phyloP scores from a whole-genome alignment of 2,888 invertebrate genomes.

The Xanthorhoe spadicearia region DNA sequence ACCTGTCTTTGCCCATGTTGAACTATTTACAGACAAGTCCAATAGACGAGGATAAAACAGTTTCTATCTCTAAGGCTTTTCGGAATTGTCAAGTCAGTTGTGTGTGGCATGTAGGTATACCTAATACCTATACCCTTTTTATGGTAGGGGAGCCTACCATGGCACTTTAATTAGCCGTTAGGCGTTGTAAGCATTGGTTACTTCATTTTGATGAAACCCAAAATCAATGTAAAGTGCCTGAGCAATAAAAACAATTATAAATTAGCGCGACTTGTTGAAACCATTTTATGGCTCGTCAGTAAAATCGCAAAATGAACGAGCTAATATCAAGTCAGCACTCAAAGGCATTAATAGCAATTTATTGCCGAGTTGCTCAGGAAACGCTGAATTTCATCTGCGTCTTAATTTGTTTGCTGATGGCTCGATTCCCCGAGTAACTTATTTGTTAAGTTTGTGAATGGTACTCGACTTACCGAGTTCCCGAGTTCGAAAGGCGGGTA shows the following conservation, averaged over 20 bases:
- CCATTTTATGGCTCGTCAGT: constrained; percentile 12
- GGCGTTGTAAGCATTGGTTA: too few relatives aligned
- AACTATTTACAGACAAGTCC: neutral
- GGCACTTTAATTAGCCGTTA: too few relatives aligned
- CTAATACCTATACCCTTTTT: too few relatives aligned
- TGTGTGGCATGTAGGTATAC: too few relatives aligned
- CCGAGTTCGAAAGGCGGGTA: constrained; percentile 13
- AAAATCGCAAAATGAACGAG: constrained; percentile 24
- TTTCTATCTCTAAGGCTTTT: neutral
- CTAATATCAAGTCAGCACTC: constrained; percentile 43
- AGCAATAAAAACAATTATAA: neutral
- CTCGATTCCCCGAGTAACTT: constrained; percentile 48
- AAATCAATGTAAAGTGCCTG: neutral
- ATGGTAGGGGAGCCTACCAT: too few relatives aligned
- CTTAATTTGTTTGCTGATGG: constrained; percentile 57
- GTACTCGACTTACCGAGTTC: constrained; percentile 17
- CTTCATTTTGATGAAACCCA: neutral
- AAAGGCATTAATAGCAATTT: constrained; percentile 64
- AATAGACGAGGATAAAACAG: neutral
- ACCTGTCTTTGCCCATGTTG: neutral
- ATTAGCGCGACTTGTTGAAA: constrained; percentile 8
- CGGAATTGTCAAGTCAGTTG: too few relatives aligned
- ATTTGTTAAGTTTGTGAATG: constrained; percentile 31
- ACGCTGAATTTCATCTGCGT: constrained; percentile 55
- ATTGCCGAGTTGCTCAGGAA: constrained; percentile 57